Evolutionary conservation across 2,888 invertebrate species (phyloP).

Genomic region (Cephus runcator): DNA sequence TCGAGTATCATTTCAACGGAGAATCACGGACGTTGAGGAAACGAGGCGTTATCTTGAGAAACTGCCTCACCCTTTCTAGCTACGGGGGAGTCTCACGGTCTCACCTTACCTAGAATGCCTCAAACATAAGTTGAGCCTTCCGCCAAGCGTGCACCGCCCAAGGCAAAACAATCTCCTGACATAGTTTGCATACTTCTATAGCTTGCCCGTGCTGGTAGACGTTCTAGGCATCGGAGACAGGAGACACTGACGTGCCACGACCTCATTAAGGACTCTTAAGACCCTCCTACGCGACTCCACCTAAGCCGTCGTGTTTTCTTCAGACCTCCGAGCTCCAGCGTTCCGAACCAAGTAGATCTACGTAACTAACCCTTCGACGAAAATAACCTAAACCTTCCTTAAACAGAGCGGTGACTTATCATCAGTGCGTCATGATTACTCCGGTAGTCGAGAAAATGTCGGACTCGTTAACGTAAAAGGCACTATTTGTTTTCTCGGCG

Average conservation of each 20-base stretch:
- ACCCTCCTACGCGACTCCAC: constrained; percentile 12
- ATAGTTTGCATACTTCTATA: constrained; percentile 47
- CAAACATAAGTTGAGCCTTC: not conserved
- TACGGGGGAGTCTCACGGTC: constrained; percentile 12
- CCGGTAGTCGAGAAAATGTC: constrained; percentile 4
- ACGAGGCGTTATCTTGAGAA: constrained; percentile 20
- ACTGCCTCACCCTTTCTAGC: not conserved
- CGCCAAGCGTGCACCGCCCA: not conserved
- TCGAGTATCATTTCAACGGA: constrained; percentile 4
- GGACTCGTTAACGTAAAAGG: constrained; percentile 28
- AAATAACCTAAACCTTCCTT: not conserved
- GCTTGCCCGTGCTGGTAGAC: constrained; percentile 12
- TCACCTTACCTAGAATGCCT: not conserved
- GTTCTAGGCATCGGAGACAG: constrained; percentile 31
- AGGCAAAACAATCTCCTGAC: constrained; percentile 19
- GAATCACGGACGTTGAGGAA: constrained; percentile 13
- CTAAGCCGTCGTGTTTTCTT: not conserved
- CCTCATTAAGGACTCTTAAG: constrained; percentile 40
- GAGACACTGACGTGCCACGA: constrained; percentile 32
- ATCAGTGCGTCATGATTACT: not conserved
- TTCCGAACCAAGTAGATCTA: not conserved
- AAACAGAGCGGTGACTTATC: not conserved
- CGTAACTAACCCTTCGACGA: not conserved
- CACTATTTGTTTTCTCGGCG: constrained; percentile 23
- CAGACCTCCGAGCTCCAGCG: not conserved